Evolutionary conservation across 2,797 vertebrate species (phyloP).

Genomic region (Hybognathus amarus): DNA sequence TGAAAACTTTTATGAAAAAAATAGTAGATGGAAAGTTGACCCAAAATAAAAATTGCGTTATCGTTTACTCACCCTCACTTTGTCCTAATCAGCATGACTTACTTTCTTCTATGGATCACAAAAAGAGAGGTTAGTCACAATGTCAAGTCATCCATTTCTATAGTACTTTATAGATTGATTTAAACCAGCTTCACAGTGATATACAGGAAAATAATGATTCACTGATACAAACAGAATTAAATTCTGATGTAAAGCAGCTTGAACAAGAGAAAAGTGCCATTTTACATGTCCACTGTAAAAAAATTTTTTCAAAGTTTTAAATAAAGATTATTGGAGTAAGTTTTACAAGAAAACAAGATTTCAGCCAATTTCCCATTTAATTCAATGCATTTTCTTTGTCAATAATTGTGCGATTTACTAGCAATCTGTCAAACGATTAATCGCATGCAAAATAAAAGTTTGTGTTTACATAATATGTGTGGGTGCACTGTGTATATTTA

Average conservation of each 20-base stretch:
- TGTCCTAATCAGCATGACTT: not conserved
- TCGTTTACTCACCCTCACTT: not conserved
- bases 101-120: not conserved
- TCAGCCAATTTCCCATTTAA: not conserved
- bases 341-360: not conserved
- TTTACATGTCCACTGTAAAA: not conserved
- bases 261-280: not conserved
- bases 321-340: not conserved
- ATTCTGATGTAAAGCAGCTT: not conserved
- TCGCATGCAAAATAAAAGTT: too few relatives aligned
- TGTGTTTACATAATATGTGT: too few relatives aligned
- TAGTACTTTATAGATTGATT: not conserved
- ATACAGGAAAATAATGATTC: not conserved
- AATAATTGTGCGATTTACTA: not conserved
- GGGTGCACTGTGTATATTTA: too few relatives aligned
- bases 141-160: not conserved
- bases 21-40: not conserved
- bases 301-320: not conserved
- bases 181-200: not conserved
- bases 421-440: not conserved
- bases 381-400: not conserved
- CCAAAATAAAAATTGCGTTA: not conserved
- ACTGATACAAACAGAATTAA: not conserved
- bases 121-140: not conserved
- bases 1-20: not conserved